Percentiles rank a stretch among this genome's conserved stretches.
phyloP scores from a whole-genome alignment of 2,113 vertebrate species.

The Apodemus sylvaticus region DNA sequence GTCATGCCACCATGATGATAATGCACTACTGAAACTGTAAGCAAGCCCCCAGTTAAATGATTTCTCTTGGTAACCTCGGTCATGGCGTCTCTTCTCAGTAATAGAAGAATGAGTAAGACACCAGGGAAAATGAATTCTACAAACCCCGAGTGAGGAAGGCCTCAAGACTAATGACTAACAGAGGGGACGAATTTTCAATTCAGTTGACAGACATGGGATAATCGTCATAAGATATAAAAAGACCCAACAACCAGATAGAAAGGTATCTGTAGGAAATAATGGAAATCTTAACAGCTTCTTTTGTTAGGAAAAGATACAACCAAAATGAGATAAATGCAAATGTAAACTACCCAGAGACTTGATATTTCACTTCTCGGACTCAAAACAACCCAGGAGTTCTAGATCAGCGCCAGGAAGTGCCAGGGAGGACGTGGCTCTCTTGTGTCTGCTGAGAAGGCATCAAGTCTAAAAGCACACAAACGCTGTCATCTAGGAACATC shows the following conservation, averaged over 20 bases:
- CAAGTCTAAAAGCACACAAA: not conserved
- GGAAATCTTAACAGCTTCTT: constrained; percentile 6
- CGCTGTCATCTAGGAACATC: not conserved
- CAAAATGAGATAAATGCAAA: constrained; percentile 42
- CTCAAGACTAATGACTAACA: constrained; percentile 27
- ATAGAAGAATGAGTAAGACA: not conserved
- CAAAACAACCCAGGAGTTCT: not conserved
- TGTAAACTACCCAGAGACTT: not conserved
- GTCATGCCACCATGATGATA: not conserved
- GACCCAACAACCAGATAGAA: not conserved
- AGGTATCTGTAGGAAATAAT: not conserved
- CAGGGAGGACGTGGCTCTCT: not conserved
- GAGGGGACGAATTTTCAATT: constrained; percentile 39
- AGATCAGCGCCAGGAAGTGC: too few relatives aligned
- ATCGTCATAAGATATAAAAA: constrained; percentile 21
- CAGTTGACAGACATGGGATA: not conserved
- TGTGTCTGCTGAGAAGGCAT: not conserved
- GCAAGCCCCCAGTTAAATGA: not conserved
- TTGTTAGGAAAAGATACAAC: not conserved
- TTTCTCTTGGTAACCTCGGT: not conserved
- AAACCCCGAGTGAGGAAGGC: not conserved
- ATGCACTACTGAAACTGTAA: not conserved
- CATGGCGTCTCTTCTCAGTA: not conserved
- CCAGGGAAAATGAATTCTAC: constrained; percentile 1
- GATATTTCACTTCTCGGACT: not conserved